Conservation (phyloP, 2,113 vertebrate species). For the Trematomus loennbergii region DNA sequence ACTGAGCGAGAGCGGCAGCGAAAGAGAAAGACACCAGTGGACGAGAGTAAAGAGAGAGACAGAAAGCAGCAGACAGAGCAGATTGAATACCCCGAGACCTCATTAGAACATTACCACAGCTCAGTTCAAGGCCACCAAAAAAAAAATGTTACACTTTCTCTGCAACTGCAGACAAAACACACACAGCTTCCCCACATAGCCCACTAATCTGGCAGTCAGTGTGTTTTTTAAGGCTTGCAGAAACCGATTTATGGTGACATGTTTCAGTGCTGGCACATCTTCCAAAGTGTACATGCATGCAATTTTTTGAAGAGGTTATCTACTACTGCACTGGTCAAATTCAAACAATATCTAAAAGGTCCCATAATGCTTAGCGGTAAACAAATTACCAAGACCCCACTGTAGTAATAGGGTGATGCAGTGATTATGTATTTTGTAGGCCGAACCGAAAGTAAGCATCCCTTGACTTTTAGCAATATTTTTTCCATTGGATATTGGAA, state of each 20-base stretch:
- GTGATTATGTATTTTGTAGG: no score
- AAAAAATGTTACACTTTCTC: constrained; percentile 36
- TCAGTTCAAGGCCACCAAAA: constrained; percentile 46
- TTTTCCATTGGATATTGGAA: no score
- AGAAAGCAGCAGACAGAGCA: constrained; percentile 23
- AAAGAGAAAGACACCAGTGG: not conserved
- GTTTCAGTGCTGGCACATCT: not conserved
- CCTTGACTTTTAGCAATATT: no score
- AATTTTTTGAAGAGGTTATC: not conserved
- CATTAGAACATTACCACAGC: constrained; percentile 56
- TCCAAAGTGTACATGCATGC: no score
- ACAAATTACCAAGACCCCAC: not conserved
- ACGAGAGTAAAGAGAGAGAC: constrained; percentile 1
- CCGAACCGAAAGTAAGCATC: no score
- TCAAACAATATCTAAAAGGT: not conserved
- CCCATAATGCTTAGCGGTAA: not conserved
- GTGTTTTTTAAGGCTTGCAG: not conserved
- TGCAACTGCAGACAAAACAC: not conserved
- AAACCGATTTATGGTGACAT: no score
- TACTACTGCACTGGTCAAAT: not conserved
- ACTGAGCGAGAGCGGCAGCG: not conserved
- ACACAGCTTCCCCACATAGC: not conserved
- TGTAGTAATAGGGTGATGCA: not conserved
- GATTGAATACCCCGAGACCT: constrained; percentile 48
- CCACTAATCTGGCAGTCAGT: constrained; percentile 23